Evolutionary conservation across 2,113 vertebrate species (phyloP), one percentile per base, ranked within the genome.

Genomic region (Muntiacus reevesi): DNA sequence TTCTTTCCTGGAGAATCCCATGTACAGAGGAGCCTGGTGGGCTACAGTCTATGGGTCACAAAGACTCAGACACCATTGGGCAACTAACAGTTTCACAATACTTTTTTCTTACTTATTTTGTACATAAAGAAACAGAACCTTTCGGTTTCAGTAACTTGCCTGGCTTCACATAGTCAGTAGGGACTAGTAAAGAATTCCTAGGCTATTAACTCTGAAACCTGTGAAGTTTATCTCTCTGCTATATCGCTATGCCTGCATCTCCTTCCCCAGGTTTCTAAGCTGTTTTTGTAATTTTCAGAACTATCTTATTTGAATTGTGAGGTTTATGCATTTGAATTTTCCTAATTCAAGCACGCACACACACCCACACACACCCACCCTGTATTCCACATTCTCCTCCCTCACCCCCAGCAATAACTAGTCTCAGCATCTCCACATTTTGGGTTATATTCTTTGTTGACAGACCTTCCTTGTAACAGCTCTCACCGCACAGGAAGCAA

Each of bases 221-320:
- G 45, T 30, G 36, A 50, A 45, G 30, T 52, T 55, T 57, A 21
- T 21, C 12, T 30, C 47, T 16, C 1, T 3, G 6, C 12, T 6
- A 6, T 4, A 2, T 4, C 1, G 1, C 17, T 36, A 36, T 17
- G 17, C 36, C 47, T 43, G 21, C 0, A 13, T 17, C 17, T 5
- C 33, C 6, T 79, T 36, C 2, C 0, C 7, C 2, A 14, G 27
- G 45, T 87, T 76, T 82, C 27, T 54, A 84, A 78, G 21, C 15
- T 43, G 7, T 6, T 28, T 59, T 28, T 40, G 7, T 8, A 43
- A 5, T 55, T 33, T 83, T 43, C 52, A 57, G 16, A 93, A 13
- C 12, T 19, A 30, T 2, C 10, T 79, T 55, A 23, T 19, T 88
- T 87, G 54, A 71, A 9, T 88, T 47, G 40, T 67, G 36, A 85